Evolutionary conservation across 2,113 vertebrate species (phyloP).

Genomic region (Dinomys branickii): DNA sequence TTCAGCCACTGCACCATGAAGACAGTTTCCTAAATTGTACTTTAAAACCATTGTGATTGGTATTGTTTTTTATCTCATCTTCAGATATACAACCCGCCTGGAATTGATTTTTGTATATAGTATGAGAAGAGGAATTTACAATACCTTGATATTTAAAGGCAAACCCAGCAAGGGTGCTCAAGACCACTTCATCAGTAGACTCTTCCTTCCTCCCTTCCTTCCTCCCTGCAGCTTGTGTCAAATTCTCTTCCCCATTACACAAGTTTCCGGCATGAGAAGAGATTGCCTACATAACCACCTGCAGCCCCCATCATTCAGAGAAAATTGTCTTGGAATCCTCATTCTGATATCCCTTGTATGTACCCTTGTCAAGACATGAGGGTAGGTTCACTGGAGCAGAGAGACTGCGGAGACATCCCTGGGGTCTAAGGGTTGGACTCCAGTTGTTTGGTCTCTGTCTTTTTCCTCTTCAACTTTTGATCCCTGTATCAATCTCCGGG

Average conservation of each 20-base stretch:
- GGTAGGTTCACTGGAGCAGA: not conserved
- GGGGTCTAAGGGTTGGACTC: too few species aligned
- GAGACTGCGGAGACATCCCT: not conserved
- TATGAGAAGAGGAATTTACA: not conserved
- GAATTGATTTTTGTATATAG: slow-evolving; percentile 11
- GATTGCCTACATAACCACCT: not conserved
- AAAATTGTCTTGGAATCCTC: not conserved
- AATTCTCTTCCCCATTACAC: not conserved
- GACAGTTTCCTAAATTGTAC: not conserved
- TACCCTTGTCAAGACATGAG: not conserved
- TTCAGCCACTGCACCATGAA: not conserved
- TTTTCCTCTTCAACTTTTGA: not conserved
- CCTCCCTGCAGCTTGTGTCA: not conserved
- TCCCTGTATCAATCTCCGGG: not conserved
- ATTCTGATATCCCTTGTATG: not conserved
- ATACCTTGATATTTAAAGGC: not conserved
- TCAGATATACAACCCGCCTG: not conserved
- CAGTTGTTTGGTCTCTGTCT: not conserved
- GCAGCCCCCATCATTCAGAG: not conserved
- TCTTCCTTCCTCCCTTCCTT: not conserved
- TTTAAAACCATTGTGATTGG: not conserved
- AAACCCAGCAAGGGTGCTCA: not conserved
- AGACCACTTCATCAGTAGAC: not conserved
- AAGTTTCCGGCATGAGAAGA: not conserved
- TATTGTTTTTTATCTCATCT: not conserved